Evolutionary conservation across 1,140 invertebrate genomes (phyloP).

Genomic region (Ips typographus): DNA sequence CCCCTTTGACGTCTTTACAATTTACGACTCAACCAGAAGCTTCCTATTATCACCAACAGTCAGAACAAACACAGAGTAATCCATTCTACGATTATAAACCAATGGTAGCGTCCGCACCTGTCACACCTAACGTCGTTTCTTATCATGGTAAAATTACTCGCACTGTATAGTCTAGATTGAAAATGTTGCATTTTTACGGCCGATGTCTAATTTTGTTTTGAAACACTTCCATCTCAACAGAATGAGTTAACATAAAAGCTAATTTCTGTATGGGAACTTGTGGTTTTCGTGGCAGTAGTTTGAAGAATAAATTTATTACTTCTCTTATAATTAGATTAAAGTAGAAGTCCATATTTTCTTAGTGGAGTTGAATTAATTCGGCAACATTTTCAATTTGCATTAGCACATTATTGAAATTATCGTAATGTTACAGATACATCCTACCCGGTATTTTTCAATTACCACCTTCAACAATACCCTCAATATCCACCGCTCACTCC

Average conservation of each 20-base stretch:
- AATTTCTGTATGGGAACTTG: too few species aligned
- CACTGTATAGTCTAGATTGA: too few species aligned
- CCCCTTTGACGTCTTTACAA: background rate
- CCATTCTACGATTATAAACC: slow-evolving; percentile 39
- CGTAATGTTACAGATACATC: slow-evolving; percentile 12
- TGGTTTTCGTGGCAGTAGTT: too few species aligned
- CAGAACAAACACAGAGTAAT: slow-evolving; percentile 22
- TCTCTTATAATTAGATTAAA: too few species aligned
- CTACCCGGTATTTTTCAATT: slow-evolving; percentile 37
- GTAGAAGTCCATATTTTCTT: too few species aligned
- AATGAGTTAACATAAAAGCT: too few species aligned
- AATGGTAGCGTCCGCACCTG: slow-evolving; percentile 42
- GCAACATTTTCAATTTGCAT: background rate
- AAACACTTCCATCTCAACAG: too few species aligned
- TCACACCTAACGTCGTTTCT: slow-evolving; percentile 41
- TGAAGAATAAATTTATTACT: too few species aligned
- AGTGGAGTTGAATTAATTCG: background rate
- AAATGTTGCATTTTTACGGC: too few species aligned
- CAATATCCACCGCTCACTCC: slow-evolving; percentile 18
- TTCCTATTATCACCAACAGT: slow-evolving; percentile 18
- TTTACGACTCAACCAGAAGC: slow-evolving; percentile 7
- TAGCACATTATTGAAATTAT: background rate
- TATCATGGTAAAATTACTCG: slow-evolving; percentile 37
- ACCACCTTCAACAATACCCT: slow-evolving; percentile 33
- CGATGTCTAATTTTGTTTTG: too few species aligned